Conservation (phyloP, 2,113 vertebrate genomes). For the Puma concolor region DNA sequence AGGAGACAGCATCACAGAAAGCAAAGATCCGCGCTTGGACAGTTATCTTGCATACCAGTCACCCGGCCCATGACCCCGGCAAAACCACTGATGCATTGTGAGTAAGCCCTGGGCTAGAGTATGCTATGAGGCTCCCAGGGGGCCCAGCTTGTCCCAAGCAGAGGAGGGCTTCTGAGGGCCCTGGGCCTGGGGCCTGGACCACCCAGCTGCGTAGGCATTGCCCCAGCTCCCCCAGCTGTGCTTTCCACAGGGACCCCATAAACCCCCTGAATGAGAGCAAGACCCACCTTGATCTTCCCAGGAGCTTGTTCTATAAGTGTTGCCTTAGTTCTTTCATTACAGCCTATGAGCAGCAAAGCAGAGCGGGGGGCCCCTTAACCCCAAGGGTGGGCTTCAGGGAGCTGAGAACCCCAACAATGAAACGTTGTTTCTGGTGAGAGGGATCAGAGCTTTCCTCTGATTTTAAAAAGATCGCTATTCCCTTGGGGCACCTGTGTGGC, state of each 20-base stretch:
- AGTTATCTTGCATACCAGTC: not conserved
- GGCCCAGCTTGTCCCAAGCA: not conserved
- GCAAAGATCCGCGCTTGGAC: not conserved
- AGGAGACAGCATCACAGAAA: not conserved
- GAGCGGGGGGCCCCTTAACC: not conserved
- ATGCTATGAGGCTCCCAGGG: not conserved
- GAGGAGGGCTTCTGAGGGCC: not conserved
- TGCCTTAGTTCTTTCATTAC: not conserved
- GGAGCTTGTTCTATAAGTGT: not conserved
- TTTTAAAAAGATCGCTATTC: not conserved
- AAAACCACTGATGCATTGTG: not conserved
- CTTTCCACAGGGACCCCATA: not conserved
- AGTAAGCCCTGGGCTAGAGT: not conserved
- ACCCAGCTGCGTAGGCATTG: not conserved
- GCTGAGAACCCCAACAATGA: not conserved
- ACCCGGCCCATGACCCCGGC: not conserved
- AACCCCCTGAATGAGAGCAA: not conserved
- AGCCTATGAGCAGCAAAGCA: not conserved
- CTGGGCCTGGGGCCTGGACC: not conserved
- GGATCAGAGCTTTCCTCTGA: not conserved
- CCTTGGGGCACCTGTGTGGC: not conserved
- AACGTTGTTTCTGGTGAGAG: not conserved
- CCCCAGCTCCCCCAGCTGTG: not conserved
- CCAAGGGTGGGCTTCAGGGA: not conserved
- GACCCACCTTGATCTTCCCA: not conserved